Percentiles rank a stretch among this genome's conserved stretches.
phyloP scores from a whole-genome alignment of 2,797 vertebrate genomes.

The Alauda arvensis region DNA sequence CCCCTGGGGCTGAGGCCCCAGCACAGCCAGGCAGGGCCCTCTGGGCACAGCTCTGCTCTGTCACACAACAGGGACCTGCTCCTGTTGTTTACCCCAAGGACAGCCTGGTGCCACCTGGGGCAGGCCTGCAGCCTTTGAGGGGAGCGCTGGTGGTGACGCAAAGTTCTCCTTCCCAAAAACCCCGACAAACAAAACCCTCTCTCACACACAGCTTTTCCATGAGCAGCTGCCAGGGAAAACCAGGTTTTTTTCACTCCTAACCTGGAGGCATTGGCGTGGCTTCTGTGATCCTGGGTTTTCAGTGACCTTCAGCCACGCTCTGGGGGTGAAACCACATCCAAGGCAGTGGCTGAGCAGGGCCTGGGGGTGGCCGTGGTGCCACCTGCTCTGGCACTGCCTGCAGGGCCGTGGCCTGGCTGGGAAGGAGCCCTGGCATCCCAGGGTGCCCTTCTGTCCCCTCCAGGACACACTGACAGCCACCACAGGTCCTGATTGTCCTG shows the following conservation, averaged over 20 bases:
- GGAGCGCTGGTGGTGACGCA: rapidly evolving
- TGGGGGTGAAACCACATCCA: background rate
- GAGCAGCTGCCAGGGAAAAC: background rate
- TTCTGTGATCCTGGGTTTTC: background rate
- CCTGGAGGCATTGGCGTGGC: background rate
- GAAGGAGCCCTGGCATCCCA: background rate
- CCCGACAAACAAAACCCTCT: background rate
- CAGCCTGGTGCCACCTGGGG: rapidly evolving
- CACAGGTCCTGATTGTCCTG: rapidly evolving
- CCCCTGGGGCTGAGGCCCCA: background rate
- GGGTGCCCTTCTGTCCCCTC: background rate
- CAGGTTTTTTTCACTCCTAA: background rate
- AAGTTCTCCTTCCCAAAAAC: background rate
- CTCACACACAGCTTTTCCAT: background rate
- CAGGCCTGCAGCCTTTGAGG: background rate
- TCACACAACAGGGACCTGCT: background rate
- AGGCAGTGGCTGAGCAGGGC: background rate
- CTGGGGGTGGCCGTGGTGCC: background rate
- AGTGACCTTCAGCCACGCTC: background rate
- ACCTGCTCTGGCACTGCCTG: background rate
- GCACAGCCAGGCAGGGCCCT: background rate
- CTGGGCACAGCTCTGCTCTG: background rate
- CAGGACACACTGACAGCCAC: background rate
- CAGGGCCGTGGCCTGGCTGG: background rate
- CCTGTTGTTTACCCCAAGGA: background rate